phyloP scores from a whole-genome alignment of 2,113 vertebrate genomes.

The Sprattus sprattus region DNA sequence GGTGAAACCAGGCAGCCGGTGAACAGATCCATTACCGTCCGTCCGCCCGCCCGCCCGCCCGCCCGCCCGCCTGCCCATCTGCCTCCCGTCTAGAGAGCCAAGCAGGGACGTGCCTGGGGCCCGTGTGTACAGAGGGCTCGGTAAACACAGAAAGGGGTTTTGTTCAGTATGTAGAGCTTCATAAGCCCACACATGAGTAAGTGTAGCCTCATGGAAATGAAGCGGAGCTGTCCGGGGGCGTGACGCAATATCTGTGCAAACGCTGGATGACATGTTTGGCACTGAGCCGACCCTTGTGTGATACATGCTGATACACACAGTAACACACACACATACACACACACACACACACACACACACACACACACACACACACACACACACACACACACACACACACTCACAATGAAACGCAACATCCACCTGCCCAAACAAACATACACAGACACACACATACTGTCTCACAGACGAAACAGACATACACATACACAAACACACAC shows the following conservation, averaged over 20 bases:
- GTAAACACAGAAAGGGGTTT: not conserved
- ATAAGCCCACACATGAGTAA: not conserved
- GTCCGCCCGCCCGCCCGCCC: not conserved
- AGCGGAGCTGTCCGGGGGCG: not conserved
- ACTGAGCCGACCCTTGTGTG: not conserved
- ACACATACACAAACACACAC: conserved; percentile 21
- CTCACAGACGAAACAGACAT: not conserved
- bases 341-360: not conserved
- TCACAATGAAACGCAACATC: not conserved
- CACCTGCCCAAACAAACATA: not conserved
- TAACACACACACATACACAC: not conserved
- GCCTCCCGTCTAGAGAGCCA: not conserved
- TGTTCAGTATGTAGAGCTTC: not conserved
- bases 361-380: not conserved
- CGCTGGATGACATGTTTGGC: not conserved
- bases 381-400: not conserved
- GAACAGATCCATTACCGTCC: conserved; percentile 23
- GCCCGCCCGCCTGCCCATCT: too few species aligned
- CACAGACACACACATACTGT: not conserved
- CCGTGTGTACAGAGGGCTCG: too few species aligned
- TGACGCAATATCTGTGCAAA: not conserved
- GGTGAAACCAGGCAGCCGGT: conserved; percentile 12
- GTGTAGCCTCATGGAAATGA: not conserved
- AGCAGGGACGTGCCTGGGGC: not conserved
- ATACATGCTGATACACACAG: not conserved